These are phyloP conservation scores for Danaus chrysippus DNA, from an alignment of 2,888 invertebrate species.

Conservation along the genomic window DNA sequence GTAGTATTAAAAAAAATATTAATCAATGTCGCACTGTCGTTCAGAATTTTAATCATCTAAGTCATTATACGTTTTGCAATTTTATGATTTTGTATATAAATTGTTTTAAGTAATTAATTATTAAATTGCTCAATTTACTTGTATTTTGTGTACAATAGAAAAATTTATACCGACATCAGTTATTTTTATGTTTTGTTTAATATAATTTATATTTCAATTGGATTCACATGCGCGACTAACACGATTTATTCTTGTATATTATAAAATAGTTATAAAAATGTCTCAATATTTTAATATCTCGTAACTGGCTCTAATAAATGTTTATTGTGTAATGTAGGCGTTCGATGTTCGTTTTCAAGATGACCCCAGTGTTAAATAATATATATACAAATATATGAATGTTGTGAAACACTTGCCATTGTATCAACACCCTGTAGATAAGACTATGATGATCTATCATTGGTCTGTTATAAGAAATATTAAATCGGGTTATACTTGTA, in stretches of 20 bases:
- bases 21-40: background rate
- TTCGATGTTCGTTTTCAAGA: conserved; percentile 1
- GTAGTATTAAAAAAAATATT: background rate
- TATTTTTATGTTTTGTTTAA: too few relatives aligned
- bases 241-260: too few relatives aligned
- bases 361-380: conserved; percentile 18
- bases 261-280: too few relatives aligned
- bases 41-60: background rate
- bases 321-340: conserved; percentile 9
- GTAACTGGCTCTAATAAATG: conserved; percentile 18
- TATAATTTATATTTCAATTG: too few relatives aligned
- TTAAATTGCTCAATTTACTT: conserved; percentile 20
- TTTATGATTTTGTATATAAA: conserved; percentile 11
- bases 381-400: background rate
- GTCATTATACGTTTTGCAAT: background rate
- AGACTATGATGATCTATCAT: background rate
- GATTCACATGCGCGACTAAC: too few relatives aligned
- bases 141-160: conserved; percentile 9
- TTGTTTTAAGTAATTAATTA: conserved; percentile 11
- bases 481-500: too few relatives aligned
- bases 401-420: too few relatives aligned
- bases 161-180: background rate
- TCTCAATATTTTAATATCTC: background rate
- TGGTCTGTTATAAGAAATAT: too few relatives aligned
- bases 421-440: conserved; percentile 13